A percentile compares a stretch with the other conserved stretches of the same genome.
Evolutionary conservation across 2,113 vertebrate species (phyloP).

Genomic region (Aramus guarauna): DNA sequence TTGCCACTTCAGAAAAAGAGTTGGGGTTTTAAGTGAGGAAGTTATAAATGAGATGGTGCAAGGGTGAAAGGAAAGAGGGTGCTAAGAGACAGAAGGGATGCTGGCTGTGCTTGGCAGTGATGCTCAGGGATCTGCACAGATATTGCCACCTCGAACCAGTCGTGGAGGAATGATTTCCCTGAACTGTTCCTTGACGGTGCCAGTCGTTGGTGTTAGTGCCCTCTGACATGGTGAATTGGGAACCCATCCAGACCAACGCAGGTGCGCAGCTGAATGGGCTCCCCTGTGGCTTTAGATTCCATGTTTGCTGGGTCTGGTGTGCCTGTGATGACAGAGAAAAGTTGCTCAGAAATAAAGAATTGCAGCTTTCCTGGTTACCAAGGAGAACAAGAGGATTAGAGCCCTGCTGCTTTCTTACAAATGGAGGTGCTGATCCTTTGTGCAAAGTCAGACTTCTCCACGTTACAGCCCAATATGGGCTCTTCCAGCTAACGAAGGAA

Average conservation of each 20-base stretch:
- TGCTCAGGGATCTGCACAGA: not conserved
- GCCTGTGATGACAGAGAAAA: not conserved
- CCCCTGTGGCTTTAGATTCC: not conserved
- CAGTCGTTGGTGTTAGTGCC: not conserved
- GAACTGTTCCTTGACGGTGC: not conserved
- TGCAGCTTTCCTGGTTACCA: not conserved
- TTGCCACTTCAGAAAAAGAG: not conserved
- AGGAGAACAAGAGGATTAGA: not conserved
- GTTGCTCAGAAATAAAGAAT: not conserved
- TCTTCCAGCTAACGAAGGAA: not conserved
- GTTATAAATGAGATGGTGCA: not conserved
- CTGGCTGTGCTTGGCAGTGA: accelerated
- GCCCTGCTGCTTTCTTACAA: not conserved
- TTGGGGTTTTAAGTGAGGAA: not conserved
- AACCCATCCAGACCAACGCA: not conserved
- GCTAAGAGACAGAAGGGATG: not conserved
- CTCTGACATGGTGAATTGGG: not conserved
- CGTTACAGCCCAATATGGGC: accelerated
- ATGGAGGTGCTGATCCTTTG: not conserved
- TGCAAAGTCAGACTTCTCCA: not conserved
- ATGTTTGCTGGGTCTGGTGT: not conserved
- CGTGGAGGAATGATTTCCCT: not conserved
- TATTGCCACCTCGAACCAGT: not conserved
- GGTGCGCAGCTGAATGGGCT: not conserved
- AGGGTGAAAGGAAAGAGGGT: not conserved